Conservation (phyloP, 2,113 vertebrate genomes). For the Mormyrus lacerda region DNA sequence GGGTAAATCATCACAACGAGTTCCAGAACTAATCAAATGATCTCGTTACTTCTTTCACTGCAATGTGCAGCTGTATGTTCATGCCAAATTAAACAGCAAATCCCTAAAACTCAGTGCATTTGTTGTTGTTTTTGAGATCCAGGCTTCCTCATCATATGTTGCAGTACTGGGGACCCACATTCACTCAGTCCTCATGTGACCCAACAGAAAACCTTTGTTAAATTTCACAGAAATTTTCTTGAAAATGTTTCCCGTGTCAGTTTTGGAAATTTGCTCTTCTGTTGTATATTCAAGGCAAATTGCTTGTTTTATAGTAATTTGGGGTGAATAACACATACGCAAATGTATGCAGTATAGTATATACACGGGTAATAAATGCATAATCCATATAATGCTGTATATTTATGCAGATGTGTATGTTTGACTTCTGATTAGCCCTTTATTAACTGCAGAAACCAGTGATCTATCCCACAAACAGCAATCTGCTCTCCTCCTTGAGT, state of each 20-base stretch:
- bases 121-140: background rate
- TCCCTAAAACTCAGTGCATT: background rate
- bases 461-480: background rate
- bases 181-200: background rate
- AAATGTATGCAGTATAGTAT: background rate
- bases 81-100: background rate
- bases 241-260: background rate
- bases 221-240: background rate
- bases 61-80: background rate
- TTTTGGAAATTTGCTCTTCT: background rate
- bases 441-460: background rate
- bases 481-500: background rate
- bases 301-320: background rate
- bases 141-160: background rate
- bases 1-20: background rate
- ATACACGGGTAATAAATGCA: background rate
- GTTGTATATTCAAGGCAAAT: background rate
- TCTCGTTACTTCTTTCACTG: background rate
- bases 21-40: background rate
- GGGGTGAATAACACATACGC: background rate
- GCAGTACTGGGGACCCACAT: background rate
- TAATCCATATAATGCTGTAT: background rate
- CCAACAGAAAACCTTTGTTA: background rate
- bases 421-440: background rate
- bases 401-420: background rate